phyloP scores from a whole-genome alignment of 2,888 invertebrate genomes.

The Entomobrya proxima region DNA sequence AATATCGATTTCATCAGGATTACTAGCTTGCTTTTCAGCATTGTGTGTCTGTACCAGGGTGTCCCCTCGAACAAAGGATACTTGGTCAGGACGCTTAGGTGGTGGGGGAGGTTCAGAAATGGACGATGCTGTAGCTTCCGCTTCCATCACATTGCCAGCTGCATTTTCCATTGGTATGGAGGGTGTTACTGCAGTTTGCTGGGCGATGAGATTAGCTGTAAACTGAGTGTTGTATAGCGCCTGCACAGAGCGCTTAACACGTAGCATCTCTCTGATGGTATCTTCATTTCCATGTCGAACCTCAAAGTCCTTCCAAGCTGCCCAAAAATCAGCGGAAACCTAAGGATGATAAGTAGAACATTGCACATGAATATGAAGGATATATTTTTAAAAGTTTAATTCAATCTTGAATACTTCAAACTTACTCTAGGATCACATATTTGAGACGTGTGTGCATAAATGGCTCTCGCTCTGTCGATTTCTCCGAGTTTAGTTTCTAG shows the following conservation, averaged over 20 bases:
- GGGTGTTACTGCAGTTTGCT: slow-evolving; percentile 79
- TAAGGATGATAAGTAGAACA: slow-evolving; percentile 73
- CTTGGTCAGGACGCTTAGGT: slow-evolving; percentile 71
- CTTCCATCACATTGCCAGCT: slow-evolving; percentile 76
- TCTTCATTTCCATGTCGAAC: slow-evolving; percentile 99
- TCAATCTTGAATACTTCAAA: neutral
- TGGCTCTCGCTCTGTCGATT: slow-evolving; percentile 96
- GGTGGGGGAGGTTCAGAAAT: slow-evolving; percentile 78
- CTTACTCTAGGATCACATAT: slow-evolving; percentile 97
- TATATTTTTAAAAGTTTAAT: neutral
- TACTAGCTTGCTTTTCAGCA: slow-evolving; percentile 80
- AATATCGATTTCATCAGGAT: slow-evolving; percentile 80
- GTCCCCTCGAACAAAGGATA: slow-evolving; percentile 89
- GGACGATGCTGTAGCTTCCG: slow-evolving; percentile 90
- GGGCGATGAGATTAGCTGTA: slow-evolving; percentile 73
- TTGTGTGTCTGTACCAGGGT: slow-evolving; percentile 83
- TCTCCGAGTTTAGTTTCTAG: slow-evolving; percentile 99
- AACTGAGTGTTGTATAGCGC: slow-evolving; percentile 97
- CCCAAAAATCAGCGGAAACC: slow-evolving; percentile 95
- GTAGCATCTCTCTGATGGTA: slow-evolving; percentile 98
- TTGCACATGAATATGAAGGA: neutral
- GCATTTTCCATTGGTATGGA: slow-evolving; percentile 86
- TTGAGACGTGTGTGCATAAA: slow-evolving; percentile 98
- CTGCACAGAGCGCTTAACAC: slow-evolving; percentile 97
- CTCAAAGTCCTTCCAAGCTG: slow-evolving; percentile 99